phyloP scores from a whole-genome alignment of 2,797 vertebrate genomes.

The Tenualosa ilisha region DNA sequence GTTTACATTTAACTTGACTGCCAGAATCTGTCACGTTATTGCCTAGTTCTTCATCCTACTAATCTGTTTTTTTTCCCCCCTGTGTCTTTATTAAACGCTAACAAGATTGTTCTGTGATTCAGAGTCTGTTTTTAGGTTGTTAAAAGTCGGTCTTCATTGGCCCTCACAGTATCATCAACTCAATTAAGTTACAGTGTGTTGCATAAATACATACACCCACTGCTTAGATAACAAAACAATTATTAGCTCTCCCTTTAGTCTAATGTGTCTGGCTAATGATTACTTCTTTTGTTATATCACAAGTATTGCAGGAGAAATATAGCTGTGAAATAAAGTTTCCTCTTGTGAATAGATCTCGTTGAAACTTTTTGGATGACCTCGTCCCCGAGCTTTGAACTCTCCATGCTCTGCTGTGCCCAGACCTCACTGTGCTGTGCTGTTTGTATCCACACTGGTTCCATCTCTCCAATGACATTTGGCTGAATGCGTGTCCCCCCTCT shows the following conservation, averaged over 20 bases:
- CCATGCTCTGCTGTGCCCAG: neutral
- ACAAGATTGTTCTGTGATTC: no score
- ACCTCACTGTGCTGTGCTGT: neutral
- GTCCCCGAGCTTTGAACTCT: neutral
- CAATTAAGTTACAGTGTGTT: no score
- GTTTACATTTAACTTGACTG: neutral
- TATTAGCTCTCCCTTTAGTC: neutral
- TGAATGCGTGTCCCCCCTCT: neutral
- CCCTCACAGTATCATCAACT: no score
- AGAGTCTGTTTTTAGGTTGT: no score
- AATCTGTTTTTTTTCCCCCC: no score
- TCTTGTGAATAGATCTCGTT: neutral
- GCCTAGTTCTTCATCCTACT: no score
- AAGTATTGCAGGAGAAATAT: neutral
- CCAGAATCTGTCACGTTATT: no score
- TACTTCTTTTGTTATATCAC: neutral
- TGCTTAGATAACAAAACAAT: neutral
- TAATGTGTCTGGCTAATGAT: neutral
- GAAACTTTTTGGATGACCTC: neutral
- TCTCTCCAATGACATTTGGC: neutral
- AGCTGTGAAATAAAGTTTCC: neutral
- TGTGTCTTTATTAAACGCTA: no score
- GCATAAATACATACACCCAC: neutral
- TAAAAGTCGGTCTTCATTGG: no score
- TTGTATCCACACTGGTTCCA: neutral